Percentiles rank a stretch among this genome's conserved stretches.
phyloP scores from a whole-genome alignment of 2,113 vertebrate genomes.

The Hiodon tergisus region DNA sequence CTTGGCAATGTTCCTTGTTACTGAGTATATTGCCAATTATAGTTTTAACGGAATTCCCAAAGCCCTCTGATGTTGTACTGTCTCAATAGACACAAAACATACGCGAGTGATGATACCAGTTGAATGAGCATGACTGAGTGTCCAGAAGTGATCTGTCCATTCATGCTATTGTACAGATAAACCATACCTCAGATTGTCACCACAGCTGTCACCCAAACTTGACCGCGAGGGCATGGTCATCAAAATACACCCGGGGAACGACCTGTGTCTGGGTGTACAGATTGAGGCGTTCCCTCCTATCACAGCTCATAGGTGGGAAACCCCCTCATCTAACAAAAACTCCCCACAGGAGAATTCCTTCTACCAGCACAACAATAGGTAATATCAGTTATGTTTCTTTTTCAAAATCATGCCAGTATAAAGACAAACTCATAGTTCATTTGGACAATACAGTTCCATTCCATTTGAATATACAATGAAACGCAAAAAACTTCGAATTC shows the following conservation, averaged over 20 bases:
- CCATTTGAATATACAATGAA: too few relatives aligned
- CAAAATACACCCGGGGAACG: slow-evolving; percentile 65
- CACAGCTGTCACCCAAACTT: slow-evolving; percentile 54
- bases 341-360: slow-evolving; percentile 49
- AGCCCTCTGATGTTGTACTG: not conserved
- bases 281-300: slow-evolving; percentile 80
- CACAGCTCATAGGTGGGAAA: slow-evolving; percentile 61
- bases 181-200: slow-evolving; percentile 70
- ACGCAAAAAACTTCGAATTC: too few relatives aligned
- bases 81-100: too few relatives aligned
- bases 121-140: not conserved
- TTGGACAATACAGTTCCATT: too few relatives aligned
- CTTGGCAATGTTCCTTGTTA: not conserved
- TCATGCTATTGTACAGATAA: slow-evolving; percentile 60
- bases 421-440: too few relatives aligned
- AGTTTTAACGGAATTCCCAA: not conserved
- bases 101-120: too few relatives aligned
- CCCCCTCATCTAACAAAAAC: slow-evolving; percentile 39
- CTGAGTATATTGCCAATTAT: not conserved
- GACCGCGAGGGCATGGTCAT: slow-evolving; percentile 52
- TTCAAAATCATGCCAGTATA: too few relatives aligned
- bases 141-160: not conserved
- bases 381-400: not conserved
- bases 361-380: slow-evolving; percentile 62
- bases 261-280: slow-evolving; percentile 62